Conservation (phyloP, 35 echinoderm and acorn worm species). For the Diadema setosum region DNA sequence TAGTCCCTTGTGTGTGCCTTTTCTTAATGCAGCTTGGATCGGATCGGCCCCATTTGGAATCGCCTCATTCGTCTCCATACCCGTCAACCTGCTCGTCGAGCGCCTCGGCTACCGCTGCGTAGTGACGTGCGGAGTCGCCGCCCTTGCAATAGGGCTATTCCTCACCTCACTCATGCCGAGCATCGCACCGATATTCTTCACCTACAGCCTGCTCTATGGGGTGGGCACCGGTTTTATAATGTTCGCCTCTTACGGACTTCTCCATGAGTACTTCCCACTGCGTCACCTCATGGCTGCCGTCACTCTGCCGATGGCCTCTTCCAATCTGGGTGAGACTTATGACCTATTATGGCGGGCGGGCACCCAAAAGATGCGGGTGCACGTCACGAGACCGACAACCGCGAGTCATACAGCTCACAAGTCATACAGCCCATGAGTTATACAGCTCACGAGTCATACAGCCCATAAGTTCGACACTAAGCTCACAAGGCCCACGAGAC, state of each 20-base stretch:
- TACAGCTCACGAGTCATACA: too few relatives aligned
- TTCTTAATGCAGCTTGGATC: conserved; percentile 55
- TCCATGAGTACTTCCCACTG: conserved; percentile 72
- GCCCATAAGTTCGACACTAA: too few relatives aligned
- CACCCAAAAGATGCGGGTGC: too few relatives aligned
- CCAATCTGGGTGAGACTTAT: conserved; percentile 45
- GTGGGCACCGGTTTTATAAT: conserved; percentile 71
- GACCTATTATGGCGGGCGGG: too few relatives aligned
- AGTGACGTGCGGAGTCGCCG: conserved; percentile 36
- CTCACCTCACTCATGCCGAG: conserved; percentile 51
- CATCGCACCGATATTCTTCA: conserved; percentile 60
- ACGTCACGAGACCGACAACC: too few relatives aligned
- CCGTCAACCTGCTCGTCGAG: conserved; percentile 48
- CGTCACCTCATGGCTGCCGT: conserved; percentile 47
- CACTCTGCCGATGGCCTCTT: conserved; percentile 18
- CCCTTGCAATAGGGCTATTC: conserved; percentile 37
- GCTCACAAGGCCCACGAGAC: too few relatives aligned
- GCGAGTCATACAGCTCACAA: too few relatives aligned
- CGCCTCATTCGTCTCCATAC: conserved; percentile 47
- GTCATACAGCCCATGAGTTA: too few relatives aligned
- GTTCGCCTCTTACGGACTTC: conserved; percentile 60
- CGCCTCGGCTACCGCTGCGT: conserved; percentile 56
- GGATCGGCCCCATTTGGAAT: conserved; percentile 80
- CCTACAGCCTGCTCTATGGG: conserved; percentile 64
- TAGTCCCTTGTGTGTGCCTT: background rate